A percentile compares a stretch with the other conserved stretches of the same genome.
Conservation (phyloP, 2,888 invertebrate species). For the Tromatobia lineatoria region DNA sequence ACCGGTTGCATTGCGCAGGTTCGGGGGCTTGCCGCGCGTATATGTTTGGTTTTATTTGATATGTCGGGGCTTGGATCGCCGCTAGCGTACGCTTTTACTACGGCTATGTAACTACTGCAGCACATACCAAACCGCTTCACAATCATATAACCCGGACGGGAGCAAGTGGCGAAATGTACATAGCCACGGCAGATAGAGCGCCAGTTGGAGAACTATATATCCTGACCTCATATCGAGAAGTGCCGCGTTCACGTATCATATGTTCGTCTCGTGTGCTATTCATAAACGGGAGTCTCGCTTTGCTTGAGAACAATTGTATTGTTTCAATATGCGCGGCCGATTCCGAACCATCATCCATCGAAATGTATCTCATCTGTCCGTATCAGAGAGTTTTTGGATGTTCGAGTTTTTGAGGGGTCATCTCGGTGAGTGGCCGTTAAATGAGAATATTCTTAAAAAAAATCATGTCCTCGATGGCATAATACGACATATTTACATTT, state of each 20-base stretch:
- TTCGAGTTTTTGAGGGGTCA: no score
- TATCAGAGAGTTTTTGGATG: background rate
- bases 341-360: background rate
- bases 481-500: background rate
- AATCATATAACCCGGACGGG: slow-evolving; percentile 59
- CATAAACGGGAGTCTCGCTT: slow-evolving; percentile 30
- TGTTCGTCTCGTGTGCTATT: slow-evolving; percentile 49
- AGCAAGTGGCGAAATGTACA: slow-evolving; percentile 81
- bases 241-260: slow-evolving; percentile 64
- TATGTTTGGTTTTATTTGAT: slow-evolving; percentile 66
- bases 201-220: slow-evolving; percentile 20
- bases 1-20: slow-evolving; percentile 7
- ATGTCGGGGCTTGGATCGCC: slow-evolving; percentile 71
- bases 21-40: slow-evolving; percentile 45
- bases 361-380: background rate
- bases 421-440: no score
- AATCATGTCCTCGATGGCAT: background rate
- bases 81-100: slow-evolving; percentile 40
- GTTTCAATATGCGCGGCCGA: slow-evolving; percentile 34
- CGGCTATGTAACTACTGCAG: background rate
- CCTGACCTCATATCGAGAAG: slow-evolving; percentile 66
- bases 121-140: slow-evolving; percentile 43
- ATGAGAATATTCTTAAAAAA: no score
- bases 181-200: slow-evolving; percentile 51
- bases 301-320: slow-evolving; percentile 34